Evolutionary conservation across 2,888 invertebrate species (phyloP).

Genomic region (Therioaphis trifolii): DNA sequence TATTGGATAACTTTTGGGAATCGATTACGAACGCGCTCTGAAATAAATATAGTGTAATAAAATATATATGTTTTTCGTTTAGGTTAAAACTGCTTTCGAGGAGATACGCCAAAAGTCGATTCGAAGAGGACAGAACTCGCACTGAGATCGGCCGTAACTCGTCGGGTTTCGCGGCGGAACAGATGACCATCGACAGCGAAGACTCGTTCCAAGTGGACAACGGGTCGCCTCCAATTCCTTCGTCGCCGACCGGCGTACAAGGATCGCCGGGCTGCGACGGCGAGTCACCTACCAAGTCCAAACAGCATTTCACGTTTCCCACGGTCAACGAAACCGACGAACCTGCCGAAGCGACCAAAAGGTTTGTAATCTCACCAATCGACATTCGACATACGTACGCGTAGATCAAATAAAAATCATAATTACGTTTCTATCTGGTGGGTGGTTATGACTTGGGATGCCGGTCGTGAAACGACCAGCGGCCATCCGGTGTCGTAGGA

Average conservation of each 20-base stretch:
- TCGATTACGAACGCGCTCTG: too few species aligned
- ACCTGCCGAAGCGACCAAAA: constrained; percentile 8
- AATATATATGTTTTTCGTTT: neutral
- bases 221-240: constrained; percentile 66
- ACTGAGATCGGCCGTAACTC: constrained; percentile 66
- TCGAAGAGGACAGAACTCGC: constrained; percentile 65
- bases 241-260: constrained; percentile 65
- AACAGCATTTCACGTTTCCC: constrained; percentile 64
- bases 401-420: too few species aligned
- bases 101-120: constrained; percentile 66
- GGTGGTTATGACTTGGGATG: too few species aligned
- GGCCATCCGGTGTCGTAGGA: too few species aligned
- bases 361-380: too few species aligned
- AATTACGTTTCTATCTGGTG: too few species aligned
- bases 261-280: constrained; percentile 58
- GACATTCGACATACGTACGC: too few species aligned
- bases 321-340: constrained; percentile 64
- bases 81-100: constrained; percentile 66
- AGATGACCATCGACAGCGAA: constrained; percentile 67
- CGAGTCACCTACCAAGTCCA: constrained; percentile 62
- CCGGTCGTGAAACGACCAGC: neutral
- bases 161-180: constrained; percentile 67
- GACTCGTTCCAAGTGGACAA: constrained; percentile 65
- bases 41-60: too few species aligned
- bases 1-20: too few species aligned